Conservation (phyloP, 1,140 invertebrate species). For the Trichonephila inaurata region DNA sequence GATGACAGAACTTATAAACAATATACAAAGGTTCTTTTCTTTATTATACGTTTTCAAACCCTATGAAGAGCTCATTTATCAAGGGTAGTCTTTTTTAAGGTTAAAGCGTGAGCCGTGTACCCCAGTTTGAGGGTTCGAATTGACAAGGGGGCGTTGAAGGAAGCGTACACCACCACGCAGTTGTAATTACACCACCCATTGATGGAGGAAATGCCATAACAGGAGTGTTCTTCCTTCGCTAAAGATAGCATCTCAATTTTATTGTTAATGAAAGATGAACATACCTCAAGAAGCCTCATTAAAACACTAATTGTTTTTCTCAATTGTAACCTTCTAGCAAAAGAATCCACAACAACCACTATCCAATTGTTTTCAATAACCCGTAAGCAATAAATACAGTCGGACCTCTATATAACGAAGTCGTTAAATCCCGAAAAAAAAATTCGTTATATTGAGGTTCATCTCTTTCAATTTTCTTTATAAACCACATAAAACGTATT, state of each 20-base stretch:
- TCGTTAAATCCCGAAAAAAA: too few species aligned
- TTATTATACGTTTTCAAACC: constrained; percentile 5
- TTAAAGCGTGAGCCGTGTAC: neutral
- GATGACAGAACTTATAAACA: neutral
- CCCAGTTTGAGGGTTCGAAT: constrained; percentile 13
- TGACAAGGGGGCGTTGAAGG: constrained; percentile 39
- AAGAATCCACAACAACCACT: too few species aligned
- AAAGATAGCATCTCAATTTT: neutral
- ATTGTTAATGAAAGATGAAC: neutral
- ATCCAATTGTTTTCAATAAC: too few species aligned
- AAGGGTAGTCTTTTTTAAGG: neutral
- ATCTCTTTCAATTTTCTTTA: too few species aligned
- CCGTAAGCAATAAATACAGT: too few species aligned
- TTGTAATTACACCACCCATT: constrained; percentile 32
- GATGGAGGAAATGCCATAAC: neutral
- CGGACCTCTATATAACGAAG: too few species aligned
- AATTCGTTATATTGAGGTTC: too few species aligned
- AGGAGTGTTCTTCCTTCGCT: neutral
- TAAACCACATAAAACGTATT: too few species aligned
- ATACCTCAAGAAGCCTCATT: neutral
- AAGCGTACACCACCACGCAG: neutral
- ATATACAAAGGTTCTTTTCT: neutral
- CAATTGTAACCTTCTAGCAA: too few species aligned
- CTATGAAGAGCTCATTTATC: neutral
- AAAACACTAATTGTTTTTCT: neutral